Percentiles rank a stretch among this genome's conserved stretches.
These are phyloP conservation scores for Odontocolon sp. DNA, from an alignment of 2,888 invertebrate species.

Conservation along the genomic window DNA sequence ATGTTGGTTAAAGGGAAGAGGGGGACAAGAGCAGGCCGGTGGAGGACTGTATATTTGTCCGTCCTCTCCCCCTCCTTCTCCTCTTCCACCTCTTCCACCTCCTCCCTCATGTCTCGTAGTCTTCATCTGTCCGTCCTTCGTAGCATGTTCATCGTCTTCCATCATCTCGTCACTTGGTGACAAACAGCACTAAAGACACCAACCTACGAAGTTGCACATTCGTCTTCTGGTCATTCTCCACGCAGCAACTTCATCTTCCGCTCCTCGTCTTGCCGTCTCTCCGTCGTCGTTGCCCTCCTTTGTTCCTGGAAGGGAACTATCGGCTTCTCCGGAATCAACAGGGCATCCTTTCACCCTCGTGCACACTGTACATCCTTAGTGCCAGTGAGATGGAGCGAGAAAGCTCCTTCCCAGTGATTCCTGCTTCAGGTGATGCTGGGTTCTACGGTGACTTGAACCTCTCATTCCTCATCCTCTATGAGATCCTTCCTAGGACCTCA, in stretches of 20 bases:
- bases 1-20: slow-evolving; percentile 34
- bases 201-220: too few relatives aligned
- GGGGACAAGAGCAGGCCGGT: slow-evolving; percentile 63
- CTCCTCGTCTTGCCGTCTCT: background rate
- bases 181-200: background rate
- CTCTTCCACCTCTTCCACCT: slow-evolving; percentile 59
- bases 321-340: slow-evolving; percentile 19
- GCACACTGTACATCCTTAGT: background rate
- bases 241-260: background rate
- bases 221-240: too few relatives aligned
- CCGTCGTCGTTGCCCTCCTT: background rate
- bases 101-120: background rate
- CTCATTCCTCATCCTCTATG: slow-evolving; percentile 3
- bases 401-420: background rate
- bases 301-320: background rate
- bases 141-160: background rate
- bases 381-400: background rate
- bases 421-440: background rate
- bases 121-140: background rate
- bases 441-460: slow-evolving; percentile 2
- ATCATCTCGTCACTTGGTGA: background rate
- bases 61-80: slow-evolving; percentile 69
- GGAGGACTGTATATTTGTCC: slow-evolving; percentile 72
- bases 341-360: background rate
- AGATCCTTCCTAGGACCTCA: slow-evolving; percentile 8